Conservation (phyloP, 2,797 vertebrate genomes). For the Poeciliopsis presidionis region DNA sequence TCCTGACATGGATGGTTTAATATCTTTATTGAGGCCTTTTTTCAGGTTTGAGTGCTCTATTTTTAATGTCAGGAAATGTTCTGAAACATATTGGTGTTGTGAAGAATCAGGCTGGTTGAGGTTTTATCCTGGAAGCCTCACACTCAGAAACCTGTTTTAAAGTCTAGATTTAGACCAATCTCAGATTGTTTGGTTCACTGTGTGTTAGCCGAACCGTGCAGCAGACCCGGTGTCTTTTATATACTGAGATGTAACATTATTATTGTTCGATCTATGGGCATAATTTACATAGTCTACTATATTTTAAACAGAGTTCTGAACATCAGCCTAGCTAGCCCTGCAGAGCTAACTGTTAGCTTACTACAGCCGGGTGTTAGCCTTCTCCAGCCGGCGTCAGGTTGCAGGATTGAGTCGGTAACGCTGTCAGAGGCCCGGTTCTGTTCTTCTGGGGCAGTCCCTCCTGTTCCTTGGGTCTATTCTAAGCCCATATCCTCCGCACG, state of each 20-base stretch:
- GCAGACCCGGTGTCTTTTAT: fast-evolving
- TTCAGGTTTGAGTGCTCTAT: neutral
- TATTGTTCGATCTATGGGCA: too few relatives aligned
- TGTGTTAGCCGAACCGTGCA: neutral
- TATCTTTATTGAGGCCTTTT: neutral
- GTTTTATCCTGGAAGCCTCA: neutral
- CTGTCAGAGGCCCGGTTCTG: fast-evolving
- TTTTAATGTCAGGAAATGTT: neutral
- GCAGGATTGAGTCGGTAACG: neutral
- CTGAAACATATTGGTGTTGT: neutral
- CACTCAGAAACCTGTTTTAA: neutral
- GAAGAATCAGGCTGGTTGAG: neutral
- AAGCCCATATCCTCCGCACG: neutral
- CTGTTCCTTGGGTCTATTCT: neutral
- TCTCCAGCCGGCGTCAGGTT: neutral
- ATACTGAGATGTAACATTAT: too few relatives aligned
- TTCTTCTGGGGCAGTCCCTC: too few relatives aligned
- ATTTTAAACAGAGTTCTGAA: conserved; percentile 7
- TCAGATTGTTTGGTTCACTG: fast-evolving
- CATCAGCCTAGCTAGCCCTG: conserved; percentile 14
- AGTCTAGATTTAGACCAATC: conserved; percentile 5
- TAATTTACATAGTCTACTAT: neutral
- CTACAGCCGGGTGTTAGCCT: conserved; percentile 8
- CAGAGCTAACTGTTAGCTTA: conserved; percentile 21
- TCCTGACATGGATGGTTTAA: fast-evolving